Base-by-base conservation (phyloP, 2,888 invertebrate species). In the Spisula subtruncata region DNA sequence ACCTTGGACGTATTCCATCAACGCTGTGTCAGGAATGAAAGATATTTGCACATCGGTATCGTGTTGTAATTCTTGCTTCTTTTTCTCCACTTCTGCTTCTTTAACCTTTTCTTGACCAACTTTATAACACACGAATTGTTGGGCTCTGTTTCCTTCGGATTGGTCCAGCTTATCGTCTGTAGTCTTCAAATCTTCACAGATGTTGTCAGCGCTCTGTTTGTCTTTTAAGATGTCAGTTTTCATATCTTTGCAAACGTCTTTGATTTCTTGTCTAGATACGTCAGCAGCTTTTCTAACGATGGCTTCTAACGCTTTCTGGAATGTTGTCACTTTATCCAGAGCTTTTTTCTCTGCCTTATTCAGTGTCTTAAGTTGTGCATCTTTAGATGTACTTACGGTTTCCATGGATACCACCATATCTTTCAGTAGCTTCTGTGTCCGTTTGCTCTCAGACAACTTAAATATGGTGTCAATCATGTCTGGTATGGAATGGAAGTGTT, bases 391-490 rank as follows among this genome's bases (percentile, higher is more conserved):
- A 35, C 75, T 35, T 35, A 32, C 18, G 12, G 75, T 75, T 75
- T 32, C 35, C 35, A 75, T 75, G 75, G 75, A 75, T 18, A 35
- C 29, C 75, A 75, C 18, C 75, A 75, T 75, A 75, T 75, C 75
- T 75, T 35, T 75, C n/a, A 75, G 75, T 35, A 32, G 75, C 32
- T 32, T 35, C 16, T 75, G 75, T 35, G 75, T 75, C 35, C 35
- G 75, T 75, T 75, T 75, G 25, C 75, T 18, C 6, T 75, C 75
- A 16, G 29, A 14, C 18, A 75, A 32, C 5, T 75, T 75, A 32
- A 75, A 75, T 35, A 75, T 8, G 35, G 75, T 75, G 75, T 75
- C 75, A 75, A 75, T 75, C 75, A 75, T 75, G 14, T 75, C 75
- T 75, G 75, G 75, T 75, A 75, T 32, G 5, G 75, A 75, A 18